phyloP scores from a whole-genome alignment of 1,140 invertebrate genomes.

The Condylostylus longicornis region DNA sequence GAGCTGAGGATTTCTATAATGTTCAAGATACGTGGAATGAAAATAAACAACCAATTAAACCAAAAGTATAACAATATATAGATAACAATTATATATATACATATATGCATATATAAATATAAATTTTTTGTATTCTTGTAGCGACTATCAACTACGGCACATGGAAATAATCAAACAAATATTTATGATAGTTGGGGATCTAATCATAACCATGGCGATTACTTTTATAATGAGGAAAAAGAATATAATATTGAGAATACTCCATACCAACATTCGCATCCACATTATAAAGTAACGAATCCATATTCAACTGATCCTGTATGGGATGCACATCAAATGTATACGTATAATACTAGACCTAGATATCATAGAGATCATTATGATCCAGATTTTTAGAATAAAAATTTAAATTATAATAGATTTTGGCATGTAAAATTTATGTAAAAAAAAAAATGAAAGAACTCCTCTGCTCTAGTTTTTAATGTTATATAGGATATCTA shows the following conservation, averaged over 20 bases:
- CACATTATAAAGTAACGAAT: no score
- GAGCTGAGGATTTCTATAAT: constrained; percentile 50
- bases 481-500: no score
- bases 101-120: no score
- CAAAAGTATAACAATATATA: no score
- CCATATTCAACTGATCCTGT: no score
- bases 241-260: constrained; percentile 25
- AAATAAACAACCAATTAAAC: constrained; percentile 39
- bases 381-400: constrained; percentile 30
- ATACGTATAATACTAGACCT: constrained; percentile 28
- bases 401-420: no score
- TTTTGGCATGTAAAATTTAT: no score
- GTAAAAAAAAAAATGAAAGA: no score
- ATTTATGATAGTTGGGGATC: constrained; percentile 66
- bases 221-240: constrained; percentile 27
- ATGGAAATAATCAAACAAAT: constrained; percentile 39
- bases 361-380: constrained; percentile 28
- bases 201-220: constrained; percentile 47
- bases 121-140: no score
- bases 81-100: no score
- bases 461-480: no score
- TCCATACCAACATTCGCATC: constrained; percentile 26
- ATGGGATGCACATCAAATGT: constrained; percentile 30
- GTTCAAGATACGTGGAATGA: constrained; percentile 62
- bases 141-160: constrained; percentile 44